These are phyloP conservation scores for Xiphydria camelus DNA, from an alignment of 2,888 invertebrate genomes.

Conservation along the genomic window DNA sequence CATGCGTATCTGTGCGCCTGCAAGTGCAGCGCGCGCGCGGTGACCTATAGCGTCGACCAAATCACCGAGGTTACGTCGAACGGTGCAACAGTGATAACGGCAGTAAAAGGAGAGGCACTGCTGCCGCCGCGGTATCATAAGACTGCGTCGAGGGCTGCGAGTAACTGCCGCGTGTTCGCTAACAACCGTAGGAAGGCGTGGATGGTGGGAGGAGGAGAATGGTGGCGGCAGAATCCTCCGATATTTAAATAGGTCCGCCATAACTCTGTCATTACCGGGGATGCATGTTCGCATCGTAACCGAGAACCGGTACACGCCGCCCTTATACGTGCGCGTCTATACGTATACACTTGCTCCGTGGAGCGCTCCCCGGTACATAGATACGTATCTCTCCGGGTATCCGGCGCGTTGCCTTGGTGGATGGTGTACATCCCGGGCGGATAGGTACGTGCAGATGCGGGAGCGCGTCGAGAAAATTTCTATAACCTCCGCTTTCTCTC, in stretches of 20 bases:
- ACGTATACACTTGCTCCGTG: too few relatives aligned
- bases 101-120: too few relatives aligned
- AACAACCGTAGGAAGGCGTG: not conserved
- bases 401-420: not conserved
- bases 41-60: too few relatives aligned
- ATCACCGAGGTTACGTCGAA: too few relatives aligned
- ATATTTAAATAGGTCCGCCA: constrained; percentile 24
- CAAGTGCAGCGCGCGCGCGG: too few relatives aligned
- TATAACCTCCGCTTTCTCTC: too few relatives aligned
- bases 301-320: constrained; percentile 24
- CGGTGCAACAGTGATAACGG: too few relatives aligned
- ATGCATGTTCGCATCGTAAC: constrained; percentile 26
- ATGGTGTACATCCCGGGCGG: too few relatives aligned
- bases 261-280: constrained; percentile 26
- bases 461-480: not conserved
- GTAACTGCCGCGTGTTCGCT: not conserved
- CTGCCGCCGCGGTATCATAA: too few relatives aligned
- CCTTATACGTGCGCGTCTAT: constrained; percentile 20
- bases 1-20: too few relatives aligned
- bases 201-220: not conserved
- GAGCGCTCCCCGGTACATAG: not conserved
- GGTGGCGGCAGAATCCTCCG: constrained; percentile 2
- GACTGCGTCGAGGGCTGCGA: too few relatives aligned
- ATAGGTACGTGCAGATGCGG: too few relatives aligned
- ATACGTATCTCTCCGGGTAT: constrained; percentile 1